Percentiles rank a stretch among this genome's conserved stretches.
Conservation (phyloP, 2,113 vertebrate species). For the Anhinga anhinga region DNA sequence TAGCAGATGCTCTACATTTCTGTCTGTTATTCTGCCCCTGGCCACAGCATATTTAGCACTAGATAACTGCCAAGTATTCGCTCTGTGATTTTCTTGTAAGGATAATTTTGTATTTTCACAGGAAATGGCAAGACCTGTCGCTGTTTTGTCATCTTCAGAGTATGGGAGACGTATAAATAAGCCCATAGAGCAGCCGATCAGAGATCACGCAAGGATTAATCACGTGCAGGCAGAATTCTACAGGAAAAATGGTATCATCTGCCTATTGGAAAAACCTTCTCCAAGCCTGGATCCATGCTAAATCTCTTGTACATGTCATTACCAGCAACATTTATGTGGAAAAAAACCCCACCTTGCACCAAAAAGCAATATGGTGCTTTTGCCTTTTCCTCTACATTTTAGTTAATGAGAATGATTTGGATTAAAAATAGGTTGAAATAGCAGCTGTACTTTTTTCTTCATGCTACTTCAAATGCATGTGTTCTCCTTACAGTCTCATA, state of each 20-base stretch:
- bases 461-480: not conserved
- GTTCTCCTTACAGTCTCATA: not conserved
- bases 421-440: conserved; percentile 19
- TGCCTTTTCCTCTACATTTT: not conserved
- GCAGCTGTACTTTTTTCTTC: not conserved
- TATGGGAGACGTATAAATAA: conserved; percentile 56
- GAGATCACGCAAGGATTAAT: conserved; percentile 2
- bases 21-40: not conserved
- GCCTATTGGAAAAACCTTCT: conserved; percentile 20
- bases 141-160: conserved; percentile 64
- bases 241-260: conserved; percentile 43
- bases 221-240: conserved; percentile 58
- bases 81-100: not conserved
- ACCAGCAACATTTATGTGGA: not conserved
- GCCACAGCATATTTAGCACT: not conserved
- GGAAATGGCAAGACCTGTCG: conserved; percentile 60
- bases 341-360: not conserved
- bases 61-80: not conserved
- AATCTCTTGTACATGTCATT: not conserved
- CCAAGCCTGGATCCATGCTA: conserved; percentile 27
- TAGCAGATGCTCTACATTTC: not conserved
- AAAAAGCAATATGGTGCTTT: not conserved
- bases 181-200: conserved; percentile 36
- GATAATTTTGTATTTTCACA: not conserved
- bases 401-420: not conserved